Evolutionary conservation across 2,797 vertebrate species (phyloP).

Genomic region (Melanotaenia boesemani): DNA sequence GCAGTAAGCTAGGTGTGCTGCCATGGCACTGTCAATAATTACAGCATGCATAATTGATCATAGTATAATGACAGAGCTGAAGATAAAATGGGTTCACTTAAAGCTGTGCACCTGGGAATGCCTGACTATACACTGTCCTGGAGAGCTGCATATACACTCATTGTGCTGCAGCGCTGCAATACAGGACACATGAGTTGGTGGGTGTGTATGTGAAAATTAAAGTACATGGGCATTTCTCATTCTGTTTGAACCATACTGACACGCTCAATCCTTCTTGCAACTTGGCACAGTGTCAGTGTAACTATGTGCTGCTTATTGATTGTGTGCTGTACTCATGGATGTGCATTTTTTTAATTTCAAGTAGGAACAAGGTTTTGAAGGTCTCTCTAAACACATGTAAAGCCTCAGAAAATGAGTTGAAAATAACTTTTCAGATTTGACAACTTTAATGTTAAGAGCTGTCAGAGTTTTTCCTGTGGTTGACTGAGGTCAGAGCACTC

Average conservation of each 20-base stretch:
- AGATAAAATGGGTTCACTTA: conserved; percentile 64
- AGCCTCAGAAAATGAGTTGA: conserved; percentile 8
- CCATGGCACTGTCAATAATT: conserved; percentile 76
- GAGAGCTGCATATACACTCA: conserved; percentile 17
- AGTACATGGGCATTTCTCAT: conserved; percentile 73
- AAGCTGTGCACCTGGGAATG: conserved; percentile 49
- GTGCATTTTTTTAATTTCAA: conserved; percentile 59
- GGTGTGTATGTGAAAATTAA: conserved; percentile 18
- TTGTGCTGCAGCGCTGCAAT: conserved; percentile 63
- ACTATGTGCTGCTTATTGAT: background rate
- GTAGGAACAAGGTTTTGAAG: conserved; percentile 34
- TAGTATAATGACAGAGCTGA: conserved; percentile 50
- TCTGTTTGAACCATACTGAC: conserved; percentile 80
- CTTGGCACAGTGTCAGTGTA: conserved; percentile 40
- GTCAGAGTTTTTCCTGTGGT: background rate
- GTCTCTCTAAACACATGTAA: conserved; percentile 24
- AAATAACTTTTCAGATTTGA: conserved; percentile 20
- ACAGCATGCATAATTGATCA: conserved; percentile 79
- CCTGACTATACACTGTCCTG: conserved; percentile 16
- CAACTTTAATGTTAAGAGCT: conserved; percentile 3
- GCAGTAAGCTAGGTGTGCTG: conserved; percentile 70
- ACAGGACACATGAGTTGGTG: conserved; percentile 30
- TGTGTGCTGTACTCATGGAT: background rate
- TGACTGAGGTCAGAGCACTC: background rate
- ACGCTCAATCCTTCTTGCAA: conserved; percentile 67